Conservation (phyloP, 2,888 invertebrate species). For the Drosophila prolongata region DNA sequence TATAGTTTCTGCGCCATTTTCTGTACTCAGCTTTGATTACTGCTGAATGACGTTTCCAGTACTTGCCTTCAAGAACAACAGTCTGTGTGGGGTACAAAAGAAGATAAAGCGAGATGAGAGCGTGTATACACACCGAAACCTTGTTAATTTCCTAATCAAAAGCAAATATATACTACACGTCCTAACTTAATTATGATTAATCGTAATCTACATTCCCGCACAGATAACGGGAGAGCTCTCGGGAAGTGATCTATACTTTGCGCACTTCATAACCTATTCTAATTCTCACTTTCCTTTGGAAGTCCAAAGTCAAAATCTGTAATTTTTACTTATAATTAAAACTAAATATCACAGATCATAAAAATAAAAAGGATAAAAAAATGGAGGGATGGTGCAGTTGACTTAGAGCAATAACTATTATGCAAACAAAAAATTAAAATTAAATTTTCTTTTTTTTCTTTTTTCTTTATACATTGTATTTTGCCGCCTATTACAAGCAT, state of each 20-base stretch:
- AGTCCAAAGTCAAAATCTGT: too few species aligned
- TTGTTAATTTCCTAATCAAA: constrained; percentile 31
- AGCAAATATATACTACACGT: constrained; percentile 29
- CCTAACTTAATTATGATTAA: constrained; percentile 36
- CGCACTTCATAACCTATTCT: neutral
- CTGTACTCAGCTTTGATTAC: constrained; percentile 99
- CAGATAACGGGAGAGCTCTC: constrained; percentile 24
- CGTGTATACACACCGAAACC: constrained; percentile 2
- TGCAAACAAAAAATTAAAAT: too few species aligned
- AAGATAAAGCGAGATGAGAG: constrained; percentile 14
- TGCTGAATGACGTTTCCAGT: constrained; percentile 98
- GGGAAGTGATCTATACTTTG: neutral
- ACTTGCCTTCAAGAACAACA: constrained; percentile 99
- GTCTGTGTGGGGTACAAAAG: constrained; percentile 87
- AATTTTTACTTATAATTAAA: too few species aligned
- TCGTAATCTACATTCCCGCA: constrained; percentile 28
- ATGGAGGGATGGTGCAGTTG: too few species aligned
- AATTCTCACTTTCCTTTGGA: too few species aligned
- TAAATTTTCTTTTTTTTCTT: too few species aligned
- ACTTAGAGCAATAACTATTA: too few species aligned
- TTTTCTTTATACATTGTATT: too few species aligned
- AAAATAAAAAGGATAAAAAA: too few species aligned
- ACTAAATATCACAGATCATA: too few species aligned
- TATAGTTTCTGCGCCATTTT: constrained; percentile 93
- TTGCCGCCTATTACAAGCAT: neutral